Conservation (phyloP, 2,888 invertebrate species). For the Belgica antarctica region DNA sequence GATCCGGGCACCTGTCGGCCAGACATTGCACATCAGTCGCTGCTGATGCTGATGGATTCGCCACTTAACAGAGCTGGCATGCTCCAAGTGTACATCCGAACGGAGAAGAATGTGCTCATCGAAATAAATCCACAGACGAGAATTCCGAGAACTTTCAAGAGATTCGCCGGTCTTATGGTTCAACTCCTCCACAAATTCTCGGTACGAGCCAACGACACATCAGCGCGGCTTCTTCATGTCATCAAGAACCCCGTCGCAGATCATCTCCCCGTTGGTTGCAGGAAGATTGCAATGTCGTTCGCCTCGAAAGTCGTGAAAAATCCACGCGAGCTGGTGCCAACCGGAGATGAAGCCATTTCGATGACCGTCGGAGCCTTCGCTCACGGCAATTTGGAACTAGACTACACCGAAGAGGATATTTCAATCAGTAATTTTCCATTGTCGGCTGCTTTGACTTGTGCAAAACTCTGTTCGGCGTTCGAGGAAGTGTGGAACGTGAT, state of each 20-base stretch:
- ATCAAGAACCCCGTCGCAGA: constrained; percentile 94
- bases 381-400: constrained; percentile 83
- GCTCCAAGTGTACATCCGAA: constrained; percentile 91
- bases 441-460: constrained; percentile 93
- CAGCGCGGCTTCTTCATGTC: constrained; percentile 86
- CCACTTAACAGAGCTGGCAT: constrained; percentile 93
- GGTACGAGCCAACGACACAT: constrained; percentile 85
- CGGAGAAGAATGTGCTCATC: constrained; percentile 87
- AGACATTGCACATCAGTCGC: constrained; percentile 95
- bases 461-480: constrained; percentile 90
- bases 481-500: constrained; percentile 88
- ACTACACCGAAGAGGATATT: constrained; percentile 86
- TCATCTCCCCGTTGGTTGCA: constrained; percentile 92
- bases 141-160: constrained; percentile 93
- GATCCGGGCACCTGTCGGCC: constrained; percentile 89
- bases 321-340: constrained; percentile 75
- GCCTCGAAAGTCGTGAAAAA: constrained; percentile 69
- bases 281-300: constrained; percentile 87
- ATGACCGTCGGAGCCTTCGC: constrained; percentile 96
- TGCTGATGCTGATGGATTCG: constrained; percentile 96
- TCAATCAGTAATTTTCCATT: constrained; percentile 96
- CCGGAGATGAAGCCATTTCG: constrained; percentile 77
- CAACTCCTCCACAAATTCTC: constrained; percentile 93
- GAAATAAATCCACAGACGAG: constrained; percentile 96
- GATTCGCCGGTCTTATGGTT: constrained; percentile 96